These are phyloP conservation scores for Bombus impatiens DNA, from an alignment of 1,140 invertebrate genomes.

Conservation along the genomic window DNA sequence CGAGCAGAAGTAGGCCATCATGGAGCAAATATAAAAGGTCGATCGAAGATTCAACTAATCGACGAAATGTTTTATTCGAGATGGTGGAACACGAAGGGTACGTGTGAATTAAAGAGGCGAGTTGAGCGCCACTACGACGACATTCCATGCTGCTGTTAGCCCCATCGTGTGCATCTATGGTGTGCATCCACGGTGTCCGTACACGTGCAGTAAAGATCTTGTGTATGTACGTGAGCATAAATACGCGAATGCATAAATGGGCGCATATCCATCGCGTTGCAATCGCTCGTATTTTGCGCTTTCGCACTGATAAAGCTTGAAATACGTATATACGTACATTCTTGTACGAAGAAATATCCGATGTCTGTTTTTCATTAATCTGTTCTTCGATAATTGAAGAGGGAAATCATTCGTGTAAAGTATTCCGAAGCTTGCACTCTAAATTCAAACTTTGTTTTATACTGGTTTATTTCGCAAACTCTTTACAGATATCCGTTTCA, in stretches of 20 bases:
- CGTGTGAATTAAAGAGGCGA: slow-evolving; percentile 80
- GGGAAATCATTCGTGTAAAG: too few relatives aligned
- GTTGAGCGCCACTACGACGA: slow-evolving; percentile 82
- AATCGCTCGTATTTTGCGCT: background rate
- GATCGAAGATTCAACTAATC: slow-evolving; percentile 12
- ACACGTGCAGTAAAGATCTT: slow-evolving; percentile 67
- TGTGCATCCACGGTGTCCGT: slow-evolving; percentile 54
- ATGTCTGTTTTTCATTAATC: background rate
- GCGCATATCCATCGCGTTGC: slow-evolving; percentile 25
- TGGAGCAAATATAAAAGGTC: background rate
- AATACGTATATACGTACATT: background rate
- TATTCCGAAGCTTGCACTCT: too few relatives aligned
- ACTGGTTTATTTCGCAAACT: background rate
- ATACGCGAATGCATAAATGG: slow-evolving; percentile 60
- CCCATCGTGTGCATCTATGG: slow-evolving; percentile 71
- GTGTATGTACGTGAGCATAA: slow-evolving; percentile 43
- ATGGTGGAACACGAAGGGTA: slow-evolving; percentile 43
- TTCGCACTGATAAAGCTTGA: background rate
- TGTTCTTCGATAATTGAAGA: background rate
- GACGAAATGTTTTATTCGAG: background rate
- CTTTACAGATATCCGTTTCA: background rate
- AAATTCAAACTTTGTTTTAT: background rate
- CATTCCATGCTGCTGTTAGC: slow-evolving; percentile 80
- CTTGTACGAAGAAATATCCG: too few relatives aligned
- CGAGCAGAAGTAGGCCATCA: background rate